These are phyloP conservation scores for Dicrurus megarhynchus DNA, from an alignment of 2,113 vertebrate genomes.

Conservation along the genomic window DNA sequence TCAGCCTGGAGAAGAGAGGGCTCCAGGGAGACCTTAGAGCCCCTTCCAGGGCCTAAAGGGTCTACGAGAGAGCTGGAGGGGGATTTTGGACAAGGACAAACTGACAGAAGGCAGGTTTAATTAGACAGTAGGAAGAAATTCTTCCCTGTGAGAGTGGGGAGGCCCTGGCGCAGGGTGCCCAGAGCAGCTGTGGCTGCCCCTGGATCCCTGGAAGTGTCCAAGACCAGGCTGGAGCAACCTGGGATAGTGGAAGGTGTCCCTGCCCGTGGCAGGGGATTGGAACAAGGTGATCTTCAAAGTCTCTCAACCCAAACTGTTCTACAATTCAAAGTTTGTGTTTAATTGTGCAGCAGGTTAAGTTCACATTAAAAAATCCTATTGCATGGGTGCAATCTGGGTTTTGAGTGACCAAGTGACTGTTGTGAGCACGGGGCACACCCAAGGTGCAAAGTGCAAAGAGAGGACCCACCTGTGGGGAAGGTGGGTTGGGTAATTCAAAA, in stretches of 20 bases:
- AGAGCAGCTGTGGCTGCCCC: background rate
- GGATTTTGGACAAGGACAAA: background rate
- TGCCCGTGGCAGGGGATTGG: background rate
- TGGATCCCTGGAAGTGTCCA: background rate
- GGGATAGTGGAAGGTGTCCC: background rate
- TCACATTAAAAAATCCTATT: background rate
- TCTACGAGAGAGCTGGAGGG: background rate
- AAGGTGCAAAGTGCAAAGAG: too few relatives aligned
- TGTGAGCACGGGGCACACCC: background rate
- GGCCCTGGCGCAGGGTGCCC: background rate
- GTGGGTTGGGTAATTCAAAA: background rate
- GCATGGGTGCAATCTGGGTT: background rate
- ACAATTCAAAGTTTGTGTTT: background rate
- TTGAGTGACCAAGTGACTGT: background rate
- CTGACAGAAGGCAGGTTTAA: background rate
- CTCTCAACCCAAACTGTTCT: background rate
- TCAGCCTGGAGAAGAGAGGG: background rate
- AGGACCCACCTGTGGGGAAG: background rate
- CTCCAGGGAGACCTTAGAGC: background rate
- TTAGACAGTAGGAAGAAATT: background rate
- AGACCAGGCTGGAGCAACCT: rapidly evolving
- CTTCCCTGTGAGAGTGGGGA: rapidly evolving
- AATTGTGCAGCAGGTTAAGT: background rate
- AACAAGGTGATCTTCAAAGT: background rate
- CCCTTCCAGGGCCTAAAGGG: background rate